phyloP scores from a whole-genome alignment of 2,888 invertebrate genomes.

The Erpobdella octoculata region DNA sequence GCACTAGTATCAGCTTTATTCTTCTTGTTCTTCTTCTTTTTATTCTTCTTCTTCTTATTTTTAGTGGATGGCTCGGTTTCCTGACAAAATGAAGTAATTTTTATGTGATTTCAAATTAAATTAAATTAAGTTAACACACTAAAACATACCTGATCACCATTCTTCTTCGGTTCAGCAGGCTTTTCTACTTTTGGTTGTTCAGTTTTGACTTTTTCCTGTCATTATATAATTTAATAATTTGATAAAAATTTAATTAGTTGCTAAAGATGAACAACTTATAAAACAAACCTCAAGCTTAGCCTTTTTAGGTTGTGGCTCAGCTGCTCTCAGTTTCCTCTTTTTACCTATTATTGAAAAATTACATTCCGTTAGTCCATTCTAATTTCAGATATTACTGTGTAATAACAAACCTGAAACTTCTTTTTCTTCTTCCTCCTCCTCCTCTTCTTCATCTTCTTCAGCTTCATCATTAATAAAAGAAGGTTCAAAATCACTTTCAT shows the following conservation, averaged over 20 bases:
- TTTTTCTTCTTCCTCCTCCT: background rate
- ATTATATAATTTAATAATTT: background rate
- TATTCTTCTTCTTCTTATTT: background rate
- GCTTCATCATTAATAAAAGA: slow-evolving; percentile 33
- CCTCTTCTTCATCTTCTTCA: slow-evolving; percentile 36
- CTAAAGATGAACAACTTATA: too few species aligned
- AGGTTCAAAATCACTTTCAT: background rate
- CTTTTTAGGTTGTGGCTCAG: background rate
- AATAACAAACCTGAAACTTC: too few species aligned
- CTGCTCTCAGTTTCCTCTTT: too few species aligned
- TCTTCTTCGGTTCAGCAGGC: background rate
- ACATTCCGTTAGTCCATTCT: too few species aligned
- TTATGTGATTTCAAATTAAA: background rate
- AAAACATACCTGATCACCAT: background rate
- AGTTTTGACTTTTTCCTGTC: background rate
- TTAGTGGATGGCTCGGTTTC: background rate
- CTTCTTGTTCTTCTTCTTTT: background rate
- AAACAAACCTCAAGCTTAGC: background rate
- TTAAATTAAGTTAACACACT: background rate
- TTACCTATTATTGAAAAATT: too few species aligned
- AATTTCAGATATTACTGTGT: too few species aligned
- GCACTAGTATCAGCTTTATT: too few species aligned
- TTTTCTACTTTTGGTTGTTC: background rate
- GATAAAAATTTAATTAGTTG: too few species aligned
- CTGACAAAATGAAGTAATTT: background rate